Conservation (phyloP, 2,113 vertebrate species). For the Fregata magnificens region DNA sequence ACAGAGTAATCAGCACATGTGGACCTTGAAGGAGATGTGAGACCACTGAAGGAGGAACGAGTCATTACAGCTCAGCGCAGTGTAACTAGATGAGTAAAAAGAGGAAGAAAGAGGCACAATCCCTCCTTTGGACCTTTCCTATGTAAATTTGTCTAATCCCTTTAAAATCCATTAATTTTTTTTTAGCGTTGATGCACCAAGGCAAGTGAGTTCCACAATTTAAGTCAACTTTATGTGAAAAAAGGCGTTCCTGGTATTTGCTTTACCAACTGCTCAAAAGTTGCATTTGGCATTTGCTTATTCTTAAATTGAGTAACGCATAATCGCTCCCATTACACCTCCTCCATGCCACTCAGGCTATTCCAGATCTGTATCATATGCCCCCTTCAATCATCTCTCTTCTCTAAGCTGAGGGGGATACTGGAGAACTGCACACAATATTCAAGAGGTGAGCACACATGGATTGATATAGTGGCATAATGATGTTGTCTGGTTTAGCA, state of each 20-base stretch:
- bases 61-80: not conserved
- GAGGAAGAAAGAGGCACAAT: not conserved
- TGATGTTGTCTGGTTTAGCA: not conserved
- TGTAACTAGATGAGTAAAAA: not conserved
- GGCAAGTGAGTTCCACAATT: not conserved
- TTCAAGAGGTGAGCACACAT: not conserved
- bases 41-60: not conserved
- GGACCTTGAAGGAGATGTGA: not conserved
- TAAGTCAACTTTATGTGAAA: not conserved
- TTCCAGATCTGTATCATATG: not conserved
- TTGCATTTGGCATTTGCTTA: not conserved
- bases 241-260: not conserved
- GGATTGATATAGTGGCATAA: not conserved
- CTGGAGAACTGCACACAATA: accelerated
- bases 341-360: not conserved
- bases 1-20: not conserved
- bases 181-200: not conserved
- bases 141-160: not conserved
- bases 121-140: not conserved
- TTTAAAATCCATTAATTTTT: not conserved
- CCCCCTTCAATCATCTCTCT: not conserved
- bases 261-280: not conserved
- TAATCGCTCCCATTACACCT: not conserved
- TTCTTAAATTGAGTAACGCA: not conserved
- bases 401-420: not conserved